Percentiles rank a stretch among this genome's conserved stretches.
Conservation (phyloP, 2,888 invertebrate genomes). For the Cephus pulcher region DNA sequence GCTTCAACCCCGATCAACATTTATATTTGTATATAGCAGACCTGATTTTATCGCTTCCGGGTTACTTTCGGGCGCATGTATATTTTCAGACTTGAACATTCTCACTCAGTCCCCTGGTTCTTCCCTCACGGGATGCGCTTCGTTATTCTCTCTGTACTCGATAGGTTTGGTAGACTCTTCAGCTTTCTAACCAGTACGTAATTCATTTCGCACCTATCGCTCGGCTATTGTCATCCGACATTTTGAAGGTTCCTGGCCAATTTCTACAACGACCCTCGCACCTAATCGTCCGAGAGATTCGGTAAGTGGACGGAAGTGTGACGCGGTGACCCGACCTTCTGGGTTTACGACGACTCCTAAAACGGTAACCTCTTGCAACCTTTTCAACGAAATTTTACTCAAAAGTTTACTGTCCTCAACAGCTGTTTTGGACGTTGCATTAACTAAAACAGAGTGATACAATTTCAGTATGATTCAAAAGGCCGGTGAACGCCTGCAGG, state of each 20-base stretch:
- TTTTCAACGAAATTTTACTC: not conserved
- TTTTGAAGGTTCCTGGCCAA: not conserved
- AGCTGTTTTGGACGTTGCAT: not conserved
- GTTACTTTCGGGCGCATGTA: not conserved
- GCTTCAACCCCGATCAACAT: not conserved
- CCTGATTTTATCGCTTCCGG: not conserved
- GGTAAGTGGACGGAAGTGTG: not conserved
- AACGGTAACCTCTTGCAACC: not conserved
- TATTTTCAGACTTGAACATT: not conserved
- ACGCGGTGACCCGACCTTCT: not conserved
- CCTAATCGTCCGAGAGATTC: not conserved
- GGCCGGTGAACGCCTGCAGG: not conserved
- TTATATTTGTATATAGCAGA: not conserved
- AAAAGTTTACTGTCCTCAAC: not conserved
- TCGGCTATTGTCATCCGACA: not conserved
- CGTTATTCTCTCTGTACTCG: not conserved
- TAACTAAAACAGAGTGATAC: not conserved
- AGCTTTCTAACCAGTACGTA: not conserved
- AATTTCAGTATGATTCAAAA: not conserved
- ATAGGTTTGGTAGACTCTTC: not conserved
- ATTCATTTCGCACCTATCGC: not conserved
- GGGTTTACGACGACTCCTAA: not conserved
- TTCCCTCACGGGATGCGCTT: not conserved
- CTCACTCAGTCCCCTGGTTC: not conserved
- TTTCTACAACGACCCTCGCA: not conserved